Evolutionary conservation across 2,113 vertebrate genomes (phyloP), one percentile per base, ranked within the genome.

Genomic region (Phainopepla nitens): DNA sequence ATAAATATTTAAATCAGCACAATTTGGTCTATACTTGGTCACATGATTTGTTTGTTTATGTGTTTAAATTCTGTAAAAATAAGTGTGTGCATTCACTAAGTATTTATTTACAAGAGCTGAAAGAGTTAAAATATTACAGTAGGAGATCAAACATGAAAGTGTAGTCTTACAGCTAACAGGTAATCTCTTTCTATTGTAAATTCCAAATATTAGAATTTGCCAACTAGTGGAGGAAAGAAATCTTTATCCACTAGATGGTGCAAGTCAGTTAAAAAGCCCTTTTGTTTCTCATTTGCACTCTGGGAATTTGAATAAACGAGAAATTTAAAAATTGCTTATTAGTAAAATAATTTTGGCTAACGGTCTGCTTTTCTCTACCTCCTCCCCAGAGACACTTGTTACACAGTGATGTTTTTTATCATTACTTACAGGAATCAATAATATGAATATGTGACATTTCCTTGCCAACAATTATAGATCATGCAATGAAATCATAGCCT

Each of bases 171-270:
- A 73, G 16, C 42, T 70, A 44, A 50, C 7, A 11, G 3, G 3
- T 49, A 36, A 23, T 44, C 49, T 56, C 11, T 64, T 84, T 85
- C 13, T 81, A 0, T 45, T 18, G 18, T 41, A 64, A 66, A 92
- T 41, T 11, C 2, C 13, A 28, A n/a, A 20, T 80, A 70, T 2
- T 53, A 31, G 6, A 72, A 56, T 58, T 79, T 45, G 39, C 4
- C 9, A 20, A 9, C 31, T 53, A 31, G 14, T 50, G 25, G 22
- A 33, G 36, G 35, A 75, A 76, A 10, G 10, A 72, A 90, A 35
- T 81, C 11, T 62, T 76, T 90, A 19, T 64, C 96, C 93, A 90
- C 93, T 94, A 96, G 97, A 65, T 94, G 94, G 89, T 65, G 93
- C 60, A 85, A 70, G 62, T 80, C 41, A 73, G 44, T 71, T 82